Percentiles rank a stretch among this genome's conserved stretches.
Conservation (phyloP, 2,113 vertebrate genomes). For the Poeciliopsis occidentalis region DNA sequence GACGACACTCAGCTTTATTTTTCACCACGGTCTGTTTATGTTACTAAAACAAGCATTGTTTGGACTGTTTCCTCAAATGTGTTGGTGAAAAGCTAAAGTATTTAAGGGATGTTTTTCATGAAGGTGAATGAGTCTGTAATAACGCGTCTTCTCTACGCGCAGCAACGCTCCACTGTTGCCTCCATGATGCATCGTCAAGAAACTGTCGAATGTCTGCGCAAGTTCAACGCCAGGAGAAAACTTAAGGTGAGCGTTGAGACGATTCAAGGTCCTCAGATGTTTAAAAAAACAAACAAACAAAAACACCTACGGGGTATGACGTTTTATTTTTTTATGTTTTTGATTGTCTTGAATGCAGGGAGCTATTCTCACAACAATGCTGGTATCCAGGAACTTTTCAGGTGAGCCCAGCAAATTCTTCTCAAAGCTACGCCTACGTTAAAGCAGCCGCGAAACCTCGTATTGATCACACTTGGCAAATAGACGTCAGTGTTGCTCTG, state of each 20-base stretch:
- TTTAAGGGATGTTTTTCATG: background rate
- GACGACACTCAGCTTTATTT: background rate
- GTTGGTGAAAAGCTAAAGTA: background rate
- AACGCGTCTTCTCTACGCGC: constrained; percentile 31
- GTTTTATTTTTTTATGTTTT: background rate
- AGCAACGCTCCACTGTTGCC: constrained; percentile 99
- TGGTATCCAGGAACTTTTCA: constrained; percentile 98
- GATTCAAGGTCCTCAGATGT: background rate
- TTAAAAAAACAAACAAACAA: too few species aligned
- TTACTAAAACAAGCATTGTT: background rate
- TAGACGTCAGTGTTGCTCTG: background rate
- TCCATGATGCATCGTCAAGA: constrained; percentile 99
- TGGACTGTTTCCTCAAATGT: background rate
- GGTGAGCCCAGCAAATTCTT: constrained; percentile 77
- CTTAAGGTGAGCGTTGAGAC: constrained; percentile 85
- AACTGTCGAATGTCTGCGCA: constrained; percentile 98
- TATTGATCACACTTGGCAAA: background rate
- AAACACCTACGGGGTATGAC: background rate
- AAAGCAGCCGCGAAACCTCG: background rate
- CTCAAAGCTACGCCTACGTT: background rate
- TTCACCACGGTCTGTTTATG: background rate
- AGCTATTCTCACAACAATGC: constrained; percentile 97
- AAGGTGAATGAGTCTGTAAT: background rate
- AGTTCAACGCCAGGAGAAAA: constrained; percentile 98
- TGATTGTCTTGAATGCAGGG: constrained; percentile 81